Evolutionary conservation across 2,888 invertebrate genomes (phyloP).

Genomic region (Agonopterix heracliana): DNA sequence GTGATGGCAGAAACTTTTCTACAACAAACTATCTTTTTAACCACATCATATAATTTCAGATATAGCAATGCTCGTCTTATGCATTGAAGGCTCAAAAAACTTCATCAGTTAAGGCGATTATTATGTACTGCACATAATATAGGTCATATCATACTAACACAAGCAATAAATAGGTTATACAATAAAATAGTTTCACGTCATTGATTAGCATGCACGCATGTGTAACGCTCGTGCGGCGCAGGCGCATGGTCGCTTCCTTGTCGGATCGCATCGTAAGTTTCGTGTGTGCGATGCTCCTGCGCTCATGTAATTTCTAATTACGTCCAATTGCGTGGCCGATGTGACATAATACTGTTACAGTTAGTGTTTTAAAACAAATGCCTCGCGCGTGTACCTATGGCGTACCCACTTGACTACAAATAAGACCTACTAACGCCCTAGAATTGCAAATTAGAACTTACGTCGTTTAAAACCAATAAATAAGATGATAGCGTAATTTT

Average conservation of each 20-base stretch:
- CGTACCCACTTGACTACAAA: conserved; percentile 6
- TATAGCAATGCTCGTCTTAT: too few relatives aligned
- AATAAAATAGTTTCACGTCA: conserved; percentile 25
- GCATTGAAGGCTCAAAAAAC: too few relatives aligned
- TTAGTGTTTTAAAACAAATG: conserved; percentile 38
- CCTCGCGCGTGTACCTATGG: conserved; percentile 23
- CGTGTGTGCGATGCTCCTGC: conserved; percentile 26
- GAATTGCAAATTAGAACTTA: not conserved
- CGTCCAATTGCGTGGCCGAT: conserved; percentile 65
- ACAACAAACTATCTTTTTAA: too few relatives aligned
- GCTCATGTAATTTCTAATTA: conserved; percentile 65
- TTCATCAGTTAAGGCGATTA: too few relatives aligned
- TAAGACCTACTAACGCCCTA: conserved; percentile 14
- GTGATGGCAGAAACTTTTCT: too few relatives aligned
- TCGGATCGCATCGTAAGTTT: conserved; percentile 24
- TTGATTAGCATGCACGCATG: conserved; percentile 37
- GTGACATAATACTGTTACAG: conserved; percentile 67
- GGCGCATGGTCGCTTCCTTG: conserved; percentile 27
- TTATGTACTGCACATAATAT: too few relatives aligned
- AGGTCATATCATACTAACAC: too few relatives aligned
- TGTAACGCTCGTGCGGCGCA: conserved; percentile 28
- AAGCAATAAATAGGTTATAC: too few relatives aligned
- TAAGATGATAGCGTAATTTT: conserved; percentile 18
- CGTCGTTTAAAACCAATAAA: too few relatives aligned
- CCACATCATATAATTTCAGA: too few relatives aligned